A percentile compares a stretch with the other conserved stretches of the same genome.
Evolutionary conservation across 2,797 vertebrate species (phyloP).

Genomic region (Hypotaenidia philippensis): DNA sequence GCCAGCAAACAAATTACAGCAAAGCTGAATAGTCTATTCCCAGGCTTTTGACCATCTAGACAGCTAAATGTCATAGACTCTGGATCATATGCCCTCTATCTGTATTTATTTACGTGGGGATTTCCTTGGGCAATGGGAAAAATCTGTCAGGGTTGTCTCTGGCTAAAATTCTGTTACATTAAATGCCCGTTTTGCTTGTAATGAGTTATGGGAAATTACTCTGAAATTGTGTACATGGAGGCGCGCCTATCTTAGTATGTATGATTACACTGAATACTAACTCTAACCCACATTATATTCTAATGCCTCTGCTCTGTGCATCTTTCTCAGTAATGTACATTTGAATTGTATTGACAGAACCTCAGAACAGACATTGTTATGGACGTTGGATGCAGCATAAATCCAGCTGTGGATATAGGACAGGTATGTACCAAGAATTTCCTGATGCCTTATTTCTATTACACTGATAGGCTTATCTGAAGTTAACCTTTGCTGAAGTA

Average conservation of each 20-base stretch:
- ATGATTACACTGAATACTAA: not conserved
- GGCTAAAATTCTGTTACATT: not conserved
- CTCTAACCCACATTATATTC: not conserved
- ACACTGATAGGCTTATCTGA: not conserved
- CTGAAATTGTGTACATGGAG: not conserved
- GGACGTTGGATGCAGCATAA: constrained; percentile 81
- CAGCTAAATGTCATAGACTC: not conserved
- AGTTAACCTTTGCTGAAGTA: not conserved
- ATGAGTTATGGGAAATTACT: not conserved
- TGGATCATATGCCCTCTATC: not conserved
- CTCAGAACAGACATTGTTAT: constrained; percentile 83
- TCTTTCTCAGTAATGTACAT: not conserved
- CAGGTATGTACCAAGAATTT: constrained; percentile 73
- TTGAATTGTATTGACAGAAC: constrained; percentile 68
- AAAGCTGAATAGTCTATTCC: not conserved
- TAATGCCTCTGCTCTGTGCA: not conserved
- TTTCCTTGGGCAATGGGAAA: not conserved
- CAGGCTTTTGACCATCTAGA: not conserved
- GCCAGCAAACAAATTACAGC: not conserved
- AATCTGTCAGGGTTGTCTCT: not conserved
- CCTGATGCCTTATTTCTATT: not conserved
- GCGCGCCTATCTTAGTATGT: not conserved
- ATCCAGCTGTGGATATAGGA: constrained; percentile 81
- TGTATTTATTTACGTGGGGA: not conserved
- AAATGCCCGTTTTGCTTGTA: not conserved